phyloP scores from a whole-genome alignment of 2,113 vertebrate genomes.

The Hydrolagus affinis region DNA sequence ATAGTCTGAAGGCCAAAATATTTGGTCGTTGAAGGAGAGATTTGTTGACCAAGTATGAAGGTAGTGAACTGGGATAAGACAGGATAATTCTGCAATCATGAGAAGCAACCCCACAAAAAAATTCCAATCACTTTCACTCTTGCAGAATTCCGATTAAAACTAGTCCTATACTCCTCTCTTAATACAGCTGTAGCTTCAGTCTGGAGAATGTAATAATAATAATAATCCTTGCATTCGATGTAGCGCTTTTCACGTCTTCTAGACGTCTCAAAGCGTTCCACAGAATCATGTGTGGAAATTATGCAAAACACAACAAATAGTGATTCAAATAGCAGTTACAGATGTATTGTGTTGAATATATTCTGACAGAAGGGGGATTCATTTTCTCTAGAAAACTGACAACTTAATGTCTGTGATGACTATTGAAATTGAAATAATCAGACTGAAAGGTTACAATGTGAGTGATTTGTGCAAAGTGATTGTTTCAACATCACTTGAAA shows the following conservation, averaged over 20 bases:
- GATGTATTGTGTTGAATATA: constrained; percentile 20
- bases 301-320: not conserved
- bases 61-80: not conserved
- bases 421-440: constrained; percentile 9
- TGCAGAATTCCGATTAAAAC: not conserved
- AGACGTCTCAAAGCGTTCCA: too few species aligned
- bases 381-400: constrained; percentile 20
- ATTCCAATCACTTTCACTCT: not conserved
- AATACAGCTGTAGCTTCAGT: not conserved
- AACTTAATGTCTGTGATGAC: constrained; percentile 14
- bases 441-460: constrained; percentile 10
- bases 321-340: constrained; percentile 14
- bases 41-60: too few species aligned
- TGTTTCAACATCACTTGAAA: not conserved
- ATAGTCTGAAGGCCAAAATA: not conserved
- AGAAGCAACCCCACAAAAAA: not conserved
- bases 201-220: not conserved
- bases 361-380: constrained; percentile 15
- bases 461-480: not conserved
- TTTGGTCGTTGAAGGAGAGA: too few species aligned
- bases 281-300: too few species aligned
- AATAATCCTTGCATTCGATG: not conserved
- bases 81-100: not conserved
- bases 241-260: too few species aligned
- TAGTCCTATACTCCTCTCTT: not conserved